A percentile compares a stretch with the other conserved stretches of the same genome.
phyloP scores from a whole-genome alignment of 2,797 vertebrate species.

The Psittacula derbiana region DNA sequence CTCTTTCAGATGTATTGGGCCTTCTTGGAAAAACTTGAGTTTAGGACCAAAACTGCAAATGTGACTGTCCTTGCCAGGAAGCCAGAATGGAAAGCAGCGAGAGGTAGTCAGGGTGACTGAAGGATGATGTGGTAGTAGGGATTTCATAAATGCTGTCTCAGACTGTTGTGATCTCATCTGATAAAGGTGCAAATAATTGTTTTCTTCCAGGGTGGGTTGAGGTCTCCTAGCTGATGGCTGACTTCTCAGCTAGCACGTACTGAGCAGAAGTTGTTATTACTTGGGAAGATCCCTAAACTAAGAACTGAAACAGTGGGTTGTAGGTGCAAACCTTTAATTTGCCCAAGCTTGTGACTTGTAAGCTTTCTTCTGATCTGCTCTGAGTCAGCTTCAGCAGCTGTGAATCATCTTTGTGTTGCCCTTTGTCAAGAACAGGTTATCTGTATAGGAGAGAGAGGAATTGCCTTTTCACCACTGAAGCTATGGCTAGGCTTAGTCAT shows the following conservation, averaged over 20 bases:
- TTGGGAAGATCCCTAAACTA: not conserved
- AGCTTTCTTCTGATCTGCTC: not conserved
- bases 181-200: conserved; percentile 9
- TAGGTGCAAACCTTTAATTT: not conserved
- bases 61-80: not conserved
- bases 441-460: not conserved
- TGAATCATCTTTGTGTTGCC: not conserved
- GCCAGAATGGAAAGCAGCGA: not conserved
- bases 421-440: not conserved
- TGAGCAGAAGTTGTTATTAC: not conserved
- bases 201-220: not conserved
- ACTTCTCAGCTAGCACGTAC: not conserved
- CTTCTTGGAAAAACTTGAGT: not conserved
- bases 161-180: not conserved
- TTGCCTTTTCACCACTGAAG: not conserved
- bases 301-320: not conserved
- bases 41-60: not conserved
- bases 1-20: not conserved
- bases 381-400: not conserved
- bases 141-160: not conserved
- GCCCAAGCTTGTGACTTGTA: not conserved
- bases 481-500: not conserved
- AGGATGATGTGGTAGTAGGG: not conserved
- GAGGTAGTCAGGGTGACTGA: not conserved
- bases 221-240: not conserved